A percentile compares a stretch with the other conserved stretches of the same genome.
These are phyloP conservation scores for Itoplectis maculator DNA, from an alignment of 2,888 invertebrate species.

Conservation along the genomic window DNA sequence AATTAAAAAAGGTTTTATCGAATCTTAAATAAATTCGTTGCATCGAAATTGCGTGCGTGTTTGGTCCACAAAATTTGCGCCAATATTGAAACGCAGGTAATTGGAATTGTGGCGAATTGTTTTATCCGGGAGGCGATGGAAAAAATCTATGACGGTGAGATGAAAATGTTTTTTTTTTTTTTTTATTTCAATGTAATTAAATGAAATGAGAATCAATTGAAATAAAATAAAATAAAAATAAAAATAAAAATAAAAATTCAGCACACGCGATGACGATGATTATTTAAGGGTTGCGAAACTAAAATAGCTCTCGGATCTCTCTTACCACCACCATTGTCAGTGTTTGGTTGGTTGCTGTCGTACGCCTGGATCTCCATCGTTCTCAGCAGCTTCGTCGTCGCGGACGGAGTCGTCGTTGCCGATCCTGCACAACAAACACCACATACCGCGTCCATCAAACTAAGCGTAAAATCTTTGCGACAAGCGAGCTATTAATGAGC, in stretches of 20 bases:
- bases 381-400: slow-evolving; percentile 81
- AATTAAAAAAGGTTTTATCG: neutral
- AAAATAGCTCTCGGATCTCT: slow-evolving; percentile 71
- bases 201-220: neutral
- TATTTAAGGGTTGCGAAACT: slow-evolving; percentile 53
- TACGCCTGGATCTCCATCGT: slow-evolving; percentile 83
- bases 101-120: neutral
- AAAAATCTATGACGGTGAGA: too few species aligned
- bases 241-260: slow-evolving; percentile 26
- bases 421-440: slow-evolving; percentile 83
- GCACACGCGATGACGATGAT: slow-evolving; percentile 52
- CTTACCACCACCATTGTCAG: slow-evolving; percentile 83
- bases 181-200: slow-evolving; percentile 1
- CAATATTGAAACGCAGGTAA: neutral
- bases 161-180: too few species aligned
- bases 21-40: neutral
- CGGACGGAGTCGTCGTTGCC: slow-evolving; percentile 81
- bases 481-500: slow-evolving; percentile 63
- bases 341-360: slow-evolving; percentile 80
- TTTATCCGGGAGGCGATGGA: neutral
- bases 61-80: neutral
- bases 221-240: slow-evolving; percentile 24
- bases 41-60: neutral
- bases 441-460: slow-evolving; percentile 81
- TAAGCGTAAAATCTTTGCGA: slow-evolving; percentile 68